Evolutionary conservation across 2,113 vertebrate genomes (phyloP), one percentile per base, ranked within the genome.

Genomic region (Dicaeum eximium): DNA sequence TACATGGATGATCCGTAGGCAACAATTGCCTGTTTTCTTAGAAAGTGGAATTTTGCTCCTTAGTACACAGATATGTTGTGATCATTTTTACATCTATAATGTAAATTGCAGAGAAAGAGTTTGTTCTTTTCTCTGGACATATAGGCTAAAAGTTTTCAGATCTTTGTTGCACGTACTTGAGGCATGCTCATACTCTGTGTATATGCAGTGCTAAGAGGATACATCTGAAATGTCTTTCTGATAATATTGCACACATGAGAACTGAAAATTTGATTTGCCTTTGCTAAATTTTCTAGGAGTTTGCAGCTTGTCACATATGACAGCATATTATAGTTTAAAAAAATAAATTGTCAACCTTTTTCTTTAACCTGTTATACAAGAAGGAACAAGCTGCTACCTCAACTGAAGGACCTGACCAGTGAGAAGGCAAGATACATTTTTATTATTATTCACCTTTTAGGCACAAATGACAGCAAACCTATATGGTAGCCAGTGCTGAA

Each of bases 81-180:
- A 78, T 4, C 5, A 31, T 53, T 88, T 86, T 69, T 58, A 58
- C 19, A 65, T 79, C n/a, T 58, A 22, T 65, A 13, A 69, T 53
- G 6, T 62, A 67, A 72, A 79, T 7, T 80, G 31, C 21, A 58
- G 50, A 79, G 16, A 62, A 86, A 54, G 58, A 24, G 5, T 65
- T 88, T 66, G 61, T 83, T 51, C 27, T 92, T 89, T 87, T 80
- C 31, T 80, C 69, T 82, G 38, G 58, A 60, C 17, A 88, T 87
- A 56, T 7, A 74, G 7, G 24, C 12, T 85, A 56, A 91, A 84
- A 64, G 56, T 73, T 89, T 56, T 66, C 58, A 90, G 45, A 57
- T n/a, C 12, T 82, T 66, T 67, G 10, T 44, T 35, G 48, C n/a
- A 62, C 1, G 2, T 58, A n/a, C 7, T 35, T 57, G 37, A 87